Percentiles rank a stretch among this genome's conserved stretches.
These are phyloP conservation scores for Prenolepis imparis DNA, from an alignment of 2,888 invertebrate genomes.

Conservation along the genomic window DNA sequence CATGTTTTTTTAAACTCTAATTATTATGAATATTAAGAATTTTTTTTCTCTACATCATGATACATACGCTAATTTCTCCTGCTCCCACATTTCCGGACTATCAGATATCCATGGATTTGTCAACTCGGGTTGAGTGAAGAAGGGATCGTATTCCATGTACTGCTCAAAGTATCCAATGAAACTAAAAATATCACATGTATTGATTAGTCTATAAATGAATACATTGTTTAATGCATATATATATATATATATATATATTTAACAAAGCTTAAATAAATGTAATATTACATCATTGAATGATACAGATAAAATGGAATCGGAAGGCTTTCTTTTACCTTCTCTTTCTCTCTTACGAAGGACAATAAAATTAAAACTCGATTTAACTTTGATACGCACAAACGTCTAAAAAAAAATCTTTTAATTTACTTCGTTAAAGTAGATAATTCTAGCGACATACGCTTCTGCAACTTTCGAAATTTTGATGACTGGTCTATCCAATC, in stretches of 20 bases:
- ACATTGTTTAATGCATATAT: background rate
- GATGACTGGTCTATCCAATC: slow-evolving; percentile 95
- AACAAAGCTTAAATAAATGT: slow-evolving; percentile 18
- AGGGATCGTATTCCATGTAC: slow-evolving; percentile 98
- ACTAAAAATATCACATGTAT: slow-evolving; percentile 86
- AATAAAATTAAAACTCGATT: background rate
- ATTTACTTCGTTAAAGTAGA: slow-evolving; percentile 17
- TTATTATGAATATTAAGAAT: background rate
- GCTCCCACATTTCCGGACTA: slow-evolving; percentile 98
- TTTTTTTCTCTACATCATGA: background rate
- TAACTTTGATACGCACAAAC: slow-evolving; percentile 16
- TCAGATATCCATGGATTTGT: slow-evolving; percentile 99
- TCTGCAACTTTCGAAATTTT: slow-evolving; percentile 98
- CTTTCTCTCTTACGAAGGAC: background rate
- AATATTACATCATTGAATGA: background rate
- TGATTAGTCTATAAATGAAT: slow-evolving; percentile 33
- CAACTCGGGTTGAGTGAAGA: slow-evolving; percentile 96
- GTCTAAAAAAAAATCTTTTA: background rate
- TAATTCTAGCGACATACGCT: slow-evolving; percentile 90
- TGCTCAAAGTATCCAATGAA: slow-evolving; percentile 97
- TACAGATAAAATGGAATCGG: background rate
- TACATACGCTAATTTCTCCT: slow-evolving; percentile 94
- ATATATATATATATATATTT: background rate
- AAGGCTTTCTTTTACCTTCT: background rate
- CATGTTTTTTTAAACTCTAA: background rate